Base-by-base conservation (phyloP, 2,888 invertebrate genomes). In the Portevinia maculata region DNA sequence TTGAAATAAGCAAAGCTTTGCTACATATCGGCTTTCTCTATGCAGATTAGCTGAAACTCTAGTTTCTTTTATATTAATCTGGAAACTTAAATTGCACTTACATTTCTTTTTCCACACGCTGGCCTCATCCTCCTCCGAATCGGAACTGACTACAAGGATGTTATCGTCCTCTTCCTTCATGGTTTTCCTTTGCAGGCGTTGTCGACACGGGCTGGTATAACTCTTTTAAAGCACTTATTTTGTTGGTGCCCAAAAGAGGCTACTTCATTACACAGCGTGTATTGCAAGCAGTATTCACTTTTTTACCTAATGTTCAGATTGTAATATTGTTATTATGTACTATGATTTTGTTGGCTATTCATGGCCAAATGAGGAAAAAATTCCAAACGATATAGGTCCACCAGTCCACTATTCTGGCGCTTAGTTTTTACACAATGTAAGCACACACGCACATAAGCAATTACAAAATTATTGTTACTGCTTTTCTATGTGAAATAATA, bases 81-180 rank as follows among this genome's bases (percentile, higher is more conserved):
- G 11, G n/a, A 34, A 6, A 32, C 15, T 37, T 48, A 3, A 3
- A 34, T 19, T 32, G 21, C 19, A 78, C 84, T 83, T 67, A 84
- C 84, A 52, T 37, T 74, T 74, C 19, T 44, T 74, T 46, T 0
- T 55, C 78, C 65, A 79, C 55, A 67, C 19, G 3, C 30, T 15
- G 13, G 50, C 62, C 0, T 76, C 74, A 39, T 84, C 81, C 17
- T 79, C 84, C 28, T 84, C 84, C 0, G 83, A 83, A 13, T 85
- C 85, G 1, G 84, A 84, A n/a, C 69, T 76, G 13, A 84, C 34
- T 8, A 85, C 70, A 41, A 79, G 48, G 44, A 79, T 48, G 8
- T 50, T 41, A 39, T 73, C 64, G 4, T 69, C 65, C 7, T 78
- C 79, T 48, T 74, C 73, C 44, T 55, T 34, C 78, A 19, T 62